A percentile compares a stretch with the other conserved stretches of the same genome.
Evolutionary conservation across 2,888 invertebrate genomes (phyloP).

Genomic region (Cephus pulcher): DNA sequence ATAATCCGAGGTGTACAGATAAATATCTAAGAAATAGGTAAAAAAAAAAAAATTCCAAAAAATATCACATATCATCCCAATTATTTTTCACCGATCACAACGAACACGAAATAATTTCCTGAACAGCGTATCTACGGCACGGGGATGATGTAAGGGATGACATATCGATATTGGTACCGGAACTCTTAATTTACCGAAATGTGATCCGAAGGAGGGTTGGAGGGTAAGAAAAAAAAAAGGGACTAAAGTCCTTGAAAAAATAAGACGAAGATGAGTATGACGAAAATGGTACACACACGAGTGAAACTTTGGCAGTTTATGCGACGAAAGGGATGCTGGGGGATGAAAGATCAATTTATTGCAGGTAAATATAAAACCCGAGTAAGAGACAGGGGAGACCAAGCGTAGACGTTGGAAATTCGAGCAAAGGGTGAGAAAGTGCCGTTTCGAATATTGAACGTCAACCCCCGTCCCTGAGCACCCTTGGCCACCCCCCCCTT

Average conservation of each 20-base stretch:
- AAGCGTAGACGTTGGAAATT: background rate
- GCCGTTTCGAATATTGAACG: background rate
- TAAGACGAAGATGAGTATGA: background rate
- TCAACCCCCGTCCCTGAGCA: background rate
- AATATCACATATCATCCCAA: too few relatives aligned
- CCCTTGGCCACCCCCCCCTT: too few relatives aligned
- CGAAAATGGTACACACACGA: background rate
- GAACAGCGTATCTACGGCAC: background rate
- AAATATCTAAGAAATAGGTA: background rate
- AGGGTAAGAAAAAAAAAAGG: background rate
- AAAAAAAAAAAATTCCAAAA: background rate
- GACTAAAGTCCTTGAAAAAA: background rate
- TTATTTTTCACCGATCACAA: background rate
- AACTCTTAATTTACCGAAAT: background rate
- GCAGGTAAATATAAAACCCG: background rate
- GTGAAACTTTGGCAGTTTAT: background rate
- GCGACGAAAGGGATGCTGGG: background rate
- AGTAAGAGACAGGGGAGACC: too few relatives aligned
- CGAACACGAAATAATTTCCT: background rate
- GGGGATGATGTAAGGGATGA: background rate
- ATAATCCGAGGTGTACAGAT: too few relatives aligned
- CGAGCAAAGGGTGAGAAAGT: background rate
- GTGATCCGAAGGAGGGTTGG: background rate
- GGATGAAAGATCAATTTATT: background rate
- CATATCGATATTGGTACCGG: background rate